Evolutionary conservation across 2,113 vertebrate genomes (phyloP).

Genomic region (Cyanoramphus novaezelandiae): DNA sequence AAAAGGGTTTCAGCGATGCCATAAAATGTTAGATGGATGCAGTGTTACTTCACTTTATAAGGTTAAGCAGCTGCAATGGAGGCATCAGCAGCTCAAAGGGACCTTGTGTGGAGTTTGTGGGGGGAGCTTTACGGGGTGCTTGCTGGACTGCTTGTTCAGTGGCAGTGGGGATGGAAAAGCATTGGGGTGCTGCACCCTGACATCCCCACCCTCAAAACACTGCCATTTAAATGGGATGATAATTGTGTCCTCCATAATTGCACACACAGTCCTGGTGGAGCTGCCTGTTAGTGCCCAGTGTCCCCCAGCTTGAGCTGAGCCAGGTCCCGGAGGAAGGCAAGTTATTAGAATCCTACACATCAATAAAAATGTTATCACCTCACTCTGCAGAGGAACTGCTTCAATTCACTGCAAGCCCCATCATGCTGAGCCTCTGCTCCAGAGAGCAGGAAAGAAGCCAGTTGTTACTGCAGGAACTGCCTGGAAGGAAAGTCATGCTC

Average conservation of each 20-base stretch:
- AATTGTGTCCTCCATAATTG: not conserved
- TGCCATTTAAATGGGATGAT: not conserved
- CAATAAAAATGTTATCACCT: slow-evolving; percentile 53
- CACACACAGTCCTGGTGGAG: not conserved
- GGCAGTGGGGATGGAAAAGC: not conserved
- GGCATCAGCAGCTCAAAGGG: not conserved
- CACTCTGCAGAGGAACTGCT: not conserved
- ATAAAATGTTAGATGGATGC: slow-evolving; percentile 17
- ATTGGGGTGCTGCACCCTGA: fast-evolving
- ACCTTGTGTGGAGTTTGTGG: not conserved
- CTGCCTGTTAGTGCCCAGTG: not conserved
- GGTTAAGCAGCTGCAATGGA: not conserved
- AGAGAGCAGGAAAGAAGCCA: not conserved
- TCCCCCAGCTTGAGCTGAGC: not conserved
- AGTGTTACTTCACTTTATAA: not conserved
- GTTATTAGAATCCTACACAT: not conserved
- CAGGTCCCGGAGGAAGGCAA: not conserved
- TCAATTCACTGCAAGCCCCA: not conserved
- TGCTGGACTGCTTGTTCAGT: not conserved
- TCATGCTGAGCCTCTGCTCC: not conserved
- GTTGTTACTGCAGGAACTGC: not conserved
- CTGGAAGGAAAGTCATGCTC: not conserved
- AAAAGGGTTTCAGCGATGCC: not conserved
- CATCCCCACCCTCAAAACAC: not conserved
- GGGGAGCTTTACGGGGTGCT: not conserved